Conservation (phyloP, 2,888 invertebrate genomes). For the Hylaea fasciaria region DNA sequence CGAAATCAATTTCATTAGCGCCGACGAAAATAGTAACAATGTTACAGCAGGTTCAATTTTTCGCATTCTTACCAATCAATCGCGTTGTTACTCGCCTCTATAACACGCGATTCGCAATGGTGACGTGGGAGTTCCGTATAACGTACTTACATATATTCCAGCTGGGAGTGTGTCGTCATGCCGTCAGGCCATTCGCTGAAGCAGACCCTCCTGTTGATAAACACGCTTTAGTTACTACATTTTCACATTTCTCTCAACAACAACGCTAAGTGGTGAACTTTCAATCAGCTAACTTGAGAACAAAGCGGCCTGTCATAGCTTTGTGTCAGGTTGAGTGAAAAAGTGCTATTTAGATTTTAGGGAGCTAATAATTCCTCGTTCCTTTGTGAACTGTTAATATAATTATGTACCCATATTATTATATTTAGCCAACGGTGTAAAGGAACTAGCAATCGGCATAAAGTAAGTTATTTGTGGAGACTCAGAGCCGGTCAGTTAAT, state of each 20-base stretch:
- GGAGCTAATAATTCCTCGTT: too few relatives aligned
- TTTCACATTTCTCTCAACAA: neutral
- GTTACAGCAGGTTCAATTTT: constrained; percentile 16
- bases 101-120: constrained; percentile 14
- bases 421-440: too few relatives aligned
- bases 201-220: constrained; percentile 87
- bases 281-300: neutral
- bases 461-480: too few relatives aligned
- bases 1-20: constrained; percentile 8
- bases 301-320: too few relatives aligned
- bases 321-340: too few relatives aligned
- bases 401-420: too few relatives aligned
- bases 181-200: constrained; percentile 95
- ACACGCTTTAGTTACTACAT: neutral
- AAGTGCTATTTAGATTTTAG: too few relatives aligned
- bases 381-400: too few relatives aligned
- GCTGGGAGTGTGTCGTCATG: constrained; percentile 87
- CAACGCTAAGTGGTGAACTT: neutral
- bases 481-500: too few relatives aligned
- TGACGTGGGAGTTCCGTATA: constrained; percentile 20
- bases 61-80: constrained; percentile 11
- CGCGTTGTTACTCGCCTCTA: constrained; percentile 6
- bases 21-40: constrained; percentile 8
- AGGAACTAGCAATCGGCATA: too few relatives aligned
- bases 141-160: constrained; percentile 90